phyloP scores from a whole-genome alignment of 2,113 vertebrate species.

The Candoia aspera region DNA sequence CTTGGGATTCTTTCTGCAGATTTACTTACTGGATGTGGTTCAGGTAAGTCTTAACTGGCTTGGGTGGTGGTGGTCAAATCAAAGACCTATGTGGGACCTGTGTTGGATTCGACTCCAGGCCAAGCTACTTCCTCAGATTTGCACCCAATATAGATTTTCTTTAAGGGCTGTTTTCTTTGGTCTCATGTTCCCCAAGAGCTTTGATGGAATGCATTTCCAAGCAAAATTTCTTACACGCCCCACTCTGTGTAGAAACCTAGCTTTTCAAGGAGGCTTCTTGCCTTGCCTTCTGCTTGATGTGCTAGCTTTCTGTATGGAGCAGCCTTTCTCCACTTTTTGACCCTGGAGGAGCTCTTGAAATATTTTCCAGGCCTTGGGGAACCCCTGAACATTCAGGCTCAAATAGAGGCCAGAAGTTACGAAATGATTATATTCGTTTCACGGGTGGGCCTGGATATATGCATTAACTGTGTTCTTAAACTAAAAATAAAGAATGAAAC shows the following conservation, averaged over 20 bases:
- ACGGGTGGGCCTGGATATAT: too few relatives aligned
- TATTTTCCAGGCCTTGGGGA: too few relatives aligned
- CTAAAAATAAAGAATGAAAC: too few relatives aligned
- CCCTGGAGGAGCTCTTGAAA: too few relatives aligned
- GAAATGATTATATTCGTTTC: too few relatives aligned
- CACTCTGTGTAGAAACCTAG: background rate
- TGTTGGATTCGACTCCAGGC: background rate
- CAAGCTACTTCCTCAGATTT: background rate
- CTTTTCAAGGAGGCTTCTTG: background rate
- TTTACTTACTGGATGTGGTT: slow-evolving; percentile 91
- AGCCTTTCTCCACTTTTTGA: too few relatives aligned
- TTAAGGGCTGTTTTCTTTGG: background rate
- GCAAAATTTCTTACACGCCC: background rate
- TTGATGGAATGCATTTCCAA: background rate
- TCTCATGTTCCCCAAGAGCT: background rate
- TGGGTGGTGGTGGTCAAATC: background rate
- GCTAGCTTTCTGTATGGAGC: background rate
- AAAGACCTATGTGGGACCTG: background rate
- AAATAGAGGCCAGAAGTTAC: too few relatives aligned
- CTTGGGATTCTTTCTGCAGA: slow-evolving; percentile 93
- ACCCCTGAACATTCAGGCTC: too few relatives aligned
- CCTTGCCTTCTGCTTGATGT: background rate
- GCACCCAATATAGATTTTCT: background rate
- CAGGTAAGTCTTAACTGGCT: slow-evolving; percentile 74
- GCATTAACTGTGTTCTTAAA: too few relatives aligned